Evolutionary conservation across 2,888 invertebrate genomes (phyloP), one percentile per base, ranked within the genome.

Genomic region (Lomographa bimaculata): DNA sequence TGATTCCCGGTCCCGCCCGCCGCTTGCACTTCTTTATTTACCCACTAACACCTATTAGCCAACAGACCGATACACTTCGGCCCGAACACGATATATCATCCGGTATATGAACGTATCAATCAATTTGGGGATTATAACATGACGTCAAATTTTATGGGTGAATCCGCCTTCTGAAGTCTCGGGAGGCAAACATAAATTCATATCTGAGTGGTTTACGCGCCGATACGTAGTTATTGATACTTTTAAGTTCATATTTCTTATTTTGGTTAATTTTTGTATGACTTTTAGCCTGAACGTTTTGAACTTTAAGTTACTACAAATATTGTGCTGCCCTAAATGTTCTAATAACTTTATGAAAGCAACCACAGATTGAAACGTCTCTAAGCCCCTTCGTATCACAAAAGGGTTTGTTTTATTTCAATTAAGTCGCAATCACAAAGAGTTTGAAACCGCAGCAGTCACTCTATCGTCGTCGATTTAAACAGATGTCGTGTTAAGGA

Each of bases 401-500:
- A 64, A 74, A 78, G 77, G 81, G 77, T 81, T 84, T 84, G 79
- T 84, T 82, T 83, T 82, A 85, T 85, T 85, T 85, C 82, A 85
- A 86, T 86, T 79, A 85, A 79, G 70, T 72, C 71, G 70, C 79
- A 78, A 82, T 84, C 77, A 79, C 79, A 84, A 85, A 81, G 81
- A 82, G 75, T 78, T 78, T 65, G 51, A 64, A 61, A 70, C 79
- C 78, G 59, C 80, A 79, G 71, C 76, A 79, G 84, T 82, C 79
- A 82, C 80, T 86, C 82, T 72, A 86, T 87, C 74, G 78, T 74
- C 86, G 82, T 84, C 86, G 82, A 86, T 89, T 86, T 82, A 85
- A 86, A 81, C 87, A 89, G 89, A 90, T 90, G 87, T 90, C 89
- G 89, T 89, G 89, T 89, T 90, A 90, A 89, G 84, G 84, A 89